Percentiles rank a stretch among this genome's conserved stretches.
These are phyloP conservation scores for Teleogryllus oceanicus DNA, from an alignment of 2,888 invertebrate genomes.

Conservation along the genomic window DNA sequence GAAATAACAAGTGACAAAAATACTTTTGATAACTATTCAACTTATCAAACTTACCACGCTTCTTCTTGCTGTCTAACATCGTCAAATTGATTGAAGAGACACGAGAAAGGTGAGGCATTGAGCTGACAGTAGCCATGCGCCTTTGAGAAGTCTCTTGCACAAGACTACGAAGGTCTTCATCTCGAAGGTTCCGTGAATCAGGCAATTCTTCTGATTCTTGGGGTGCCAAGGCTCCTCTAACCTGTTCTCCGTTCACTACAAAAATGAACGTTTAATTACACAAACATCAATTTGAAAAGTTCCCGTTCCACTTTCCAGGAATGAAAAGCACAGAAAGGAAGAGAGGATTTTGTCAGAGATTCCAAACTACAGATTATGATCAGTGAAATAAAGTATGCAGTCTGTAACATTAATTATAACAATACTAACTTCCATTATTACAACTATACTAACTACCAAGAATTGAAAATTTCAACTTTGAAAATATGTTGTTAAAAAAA, in stretches of 20 bases:
- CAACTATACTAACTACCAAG: too few species aligned
- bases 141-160: constrained; percentile 61
- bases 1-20: not conserved
- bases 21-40: not conserved
- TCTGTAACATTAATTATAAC: not conserved
- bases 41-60: constrained; percentile 47
- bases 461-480: too few species aligned
- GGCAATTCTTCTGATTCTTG: constrained; percentile 67
- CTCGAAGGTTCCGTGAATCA: constrained; percentile 67
- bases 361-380: too few species aligned
- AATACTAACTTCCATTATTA: too few species aligned
- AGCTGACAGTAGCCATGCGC: constrained; percentile 67
- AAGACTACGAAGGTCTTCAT: constrained; percentile 64
- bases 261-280: not conserved
- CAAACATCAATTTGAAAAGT: not conserved
- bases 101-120: constrained; percentile 76
- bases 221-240: constrained; percentile 42
- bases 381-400: too few species aligned
- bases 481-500: too few species aligned
- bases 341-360: too few species aligned
- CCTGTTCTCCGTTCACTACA: constrained; percentile 25
- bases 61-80: constrained; percentile 67
- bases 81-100: constrained; percentile 82
- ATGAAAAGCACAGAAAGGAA: too few species aligned
- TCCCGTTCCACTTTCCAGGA: too few species aligned